Evolutionary conservation across 2,797 vertebrate genomes (phyloP).

Genomic region (Coccyzus lansbergi): DNA sequence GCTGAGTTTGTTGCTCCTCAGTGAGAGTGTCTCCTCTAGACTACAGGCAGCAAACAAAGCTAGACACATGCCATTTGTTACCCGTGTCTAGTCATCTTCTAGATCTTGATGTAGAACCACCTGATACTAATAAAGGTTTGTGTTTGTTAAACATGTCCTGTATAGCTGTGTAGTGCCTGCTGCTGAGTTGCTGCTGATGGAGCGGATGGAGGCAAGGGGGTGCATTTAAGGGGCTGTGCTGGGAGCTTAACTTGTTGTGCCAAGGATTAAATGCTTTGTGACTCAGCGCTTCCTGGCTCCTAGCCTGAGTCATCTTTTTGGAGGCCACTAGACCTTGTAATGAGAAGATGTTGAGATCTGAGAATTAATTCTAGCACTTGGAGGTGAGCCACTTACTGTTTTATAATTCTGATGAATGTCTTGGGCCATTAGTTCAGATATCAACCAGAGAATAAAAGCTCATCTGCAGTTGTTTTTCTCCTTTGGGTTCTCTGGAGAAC

Average conservation of each 20-base stretch:
- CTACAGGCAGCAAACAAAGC: neutral
- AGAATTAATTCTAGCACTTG: slow-evolving; percentile 22
- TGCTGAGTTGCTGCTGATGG: neutral
- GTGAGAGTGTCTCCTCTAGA: neutral
- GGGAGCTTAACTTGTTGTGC: accelerated
- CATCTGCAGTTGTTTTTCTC: neutral
- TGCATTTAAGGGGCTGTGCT: accelerated
- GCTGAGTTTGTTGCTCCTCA: neutral
- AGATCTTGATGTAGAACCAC: neutral
- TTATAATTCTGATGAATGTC: slow-evolving; percentile 14
- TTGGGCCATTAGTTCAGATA: slow-evolving; percentile 30
- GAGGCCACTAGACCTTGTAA: neutral
- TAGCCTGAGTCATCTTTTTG: neutral
- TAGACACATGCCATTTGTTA: accelerated
- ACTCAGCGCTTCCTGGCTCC: neutral
- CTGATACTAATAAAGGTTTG: neutral
- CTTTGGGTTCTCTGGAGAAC: neutral
- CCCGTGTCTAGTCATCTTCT: neutral
- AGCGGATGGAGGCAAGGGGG: neutral
- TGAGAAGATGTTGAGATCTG: neutral
- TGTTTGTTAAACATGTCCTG: accelerated
- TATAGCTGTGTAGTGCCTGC: neutral
- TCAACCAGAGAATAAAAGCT: slow-evolving; percentile 22
- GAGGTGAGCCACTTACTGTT: slow-evolving; percentile 5
- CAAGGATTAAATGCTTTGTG: accelerated